These are phyloP conservation scores for Sebastolobus alascanus DNA, from an alignment of 2,797 vertebrate species.

Conservation along the genomic window DNA sequence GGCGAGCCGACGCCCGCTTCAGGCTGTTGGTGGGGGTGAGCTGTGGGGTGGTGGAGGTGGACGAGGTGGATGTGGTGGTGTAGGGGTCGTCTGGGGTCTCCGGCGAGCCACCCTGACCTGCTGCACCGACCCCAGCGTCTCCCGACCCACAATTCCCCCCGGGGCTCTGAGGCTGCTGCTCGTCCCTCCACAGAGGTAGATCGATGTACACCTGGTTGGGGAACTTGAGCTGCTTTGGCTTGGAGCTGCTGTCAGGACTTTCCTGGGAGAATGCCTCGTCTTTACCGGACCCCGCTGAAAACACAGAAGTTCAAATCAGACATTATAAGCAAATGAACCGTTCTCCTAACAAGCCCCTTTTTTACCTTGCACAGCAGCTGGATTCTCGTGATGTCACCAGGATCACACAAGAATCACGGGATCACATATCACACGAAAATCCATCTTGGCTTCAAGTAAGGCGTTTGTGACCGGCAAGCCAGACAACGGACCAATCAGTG, in stretches of 20 bases:
- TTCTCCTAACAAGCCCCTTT: background rate
- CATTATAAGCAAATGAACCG: background rate
- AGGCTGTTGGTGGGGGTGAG: constrained; percentile 90
- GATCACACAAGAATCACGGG: no score
- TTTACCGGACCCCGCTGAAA: constrained; percentile 78
- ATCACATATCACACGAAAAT: no score
- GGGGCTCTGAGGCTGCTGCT: constrained; percentile 85
- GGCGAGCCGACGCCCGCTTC: constrained; percentile 83
- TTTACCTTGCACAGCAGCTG: no score
- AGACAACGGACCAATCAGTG: no score
- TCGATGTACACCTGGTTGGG: constrained; percentile 92
- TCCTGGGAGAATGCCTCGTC: constrained; percentile 86
- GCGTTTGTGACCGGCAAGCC: no score
- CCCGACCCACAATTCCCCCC: constrained; percentile 53
- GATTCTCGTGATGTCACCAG: no score
- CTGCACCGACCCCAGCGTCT: constrained; percentile 56
- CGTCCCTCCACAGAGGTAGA: constrained; percentile 95
- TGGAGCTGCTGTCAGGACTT: constrained; percentile 86
- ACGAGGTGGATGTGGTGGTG: constrained; percentile 84
- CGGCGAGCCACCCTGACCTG: constrained; percentile 32
- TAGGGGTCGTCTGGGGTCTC: constrained; percentile 88
- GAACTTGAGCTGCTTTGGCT: constrained; percentile 94
- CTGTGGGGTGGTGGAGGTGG: constrained; percentile 87
- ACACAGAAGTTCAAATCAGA: constrained; percentile 1
- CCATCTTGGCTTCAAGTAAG: no score